These are phyloP conservation scores for Hippocampus mohnikei DNA, from an alignment of 2,113 vertebrate species.

Conservation along the genomic window DNA sequence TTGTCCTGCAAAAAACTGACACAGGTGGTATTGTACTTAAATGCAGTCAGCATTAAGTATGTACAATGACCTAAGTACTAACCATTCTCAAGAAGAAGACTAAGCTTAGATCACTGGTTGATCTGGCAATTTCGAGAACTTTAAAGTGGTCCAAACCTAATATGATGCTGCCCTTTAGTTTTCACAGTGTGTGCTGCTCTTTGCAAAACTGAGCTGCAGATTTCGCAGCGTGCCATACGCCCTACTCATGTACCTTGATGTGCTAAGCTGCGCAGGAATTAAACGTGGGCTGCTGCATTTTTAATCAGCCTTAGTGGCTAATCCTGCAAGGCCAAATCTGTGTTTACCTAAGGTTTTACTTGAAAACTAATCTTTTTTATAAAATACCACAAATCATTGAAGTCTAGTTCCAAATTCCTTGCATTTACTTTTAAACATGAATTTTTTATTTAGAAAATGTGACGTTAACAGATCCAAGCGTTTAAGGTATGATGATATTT, in stretches of 20 bases:
- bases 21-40: constrained; percentile 1
- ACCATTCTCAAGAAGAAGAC: constrained; percentile 44
- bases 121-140: constrained; percentile 24
- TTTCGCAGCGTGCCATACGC: constrained; percentile 16
- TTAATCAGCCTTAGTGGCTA: constrained; percentile 6
- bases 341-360: constrained; percentile 9
- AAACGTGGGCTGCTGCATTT: constrained; percentile 7
- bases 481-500: neutral
- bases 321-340: constrained; percentile 8
- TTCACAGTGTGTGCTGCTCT: constrained; percentile 35
- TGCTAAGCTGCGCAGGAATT: constrained; percentile 9
- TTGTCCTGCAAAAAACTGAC: constrained; percentile 8
- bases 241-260: constrained; percentile 12
- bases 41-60: neutral
- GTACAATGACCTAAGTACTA: constrained; percentile 13
- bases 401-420: neutral
- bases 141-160: constrained; percentile 45
- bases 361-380: constrained; percentile 6
- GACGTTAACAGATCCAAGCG: neutral
- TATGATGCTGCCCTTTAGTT: constrained; percentile 45
- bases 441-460: neutral
- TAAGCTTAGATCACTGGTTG: constrained; percentile 15
- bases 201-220: constrained; percentile 14
- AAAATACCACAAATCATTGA: neutral
- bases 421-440: neutral